Conservation (phyloP, 2,888 invertebrate genomes). For the Arrhopalites spinosus region DNA sequence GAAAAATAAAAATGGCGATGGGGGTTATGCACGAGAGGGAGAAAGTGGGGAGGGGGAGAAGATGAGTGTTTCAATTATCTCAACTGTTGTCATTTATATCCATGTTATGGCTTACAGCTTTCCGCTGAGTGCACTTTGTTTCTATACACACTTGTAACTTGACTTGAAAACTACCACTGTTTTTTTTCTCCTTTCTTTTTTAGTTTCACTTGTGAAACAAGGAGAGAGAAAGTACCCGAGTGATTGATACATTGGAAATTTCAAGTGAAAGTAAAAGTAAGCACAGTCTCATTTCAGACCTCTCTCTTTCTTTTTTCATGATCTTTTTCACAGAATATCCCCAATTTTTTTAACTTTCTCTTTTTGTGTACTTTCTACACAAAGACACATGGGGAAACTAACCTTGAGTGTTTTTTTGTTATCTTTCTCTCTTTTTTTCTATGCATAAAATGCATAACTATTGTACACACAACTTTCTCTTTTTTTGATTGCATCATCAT, state of each 20-base stretch:
- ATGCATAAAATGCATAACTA: neutral
- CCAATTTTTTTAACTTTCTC: no score
- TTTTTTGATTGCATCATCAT: conserved; percentile 21
- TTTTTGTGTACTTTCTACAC: neutral
- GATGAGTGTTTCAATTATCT: neutral
- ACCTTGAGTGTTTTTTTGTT: neutral
- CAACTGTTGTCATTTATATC: conserved; percentile 30
- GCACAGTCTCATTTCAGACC: neutral
- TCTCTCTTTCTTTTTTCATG: neutral
- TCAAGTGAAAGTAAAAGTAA: conserved; percentile 9
- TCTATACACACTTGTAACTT: conserved; percentile 8
- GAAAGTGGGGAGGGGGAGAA: neutral
- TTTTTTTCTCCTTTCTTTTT: neutral
- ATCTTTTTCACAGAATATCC: no score
- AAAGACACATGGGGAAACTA: neutral
- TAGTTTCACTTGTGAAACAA: conserved; percentile 7
- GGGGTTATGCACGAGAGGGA: no score
- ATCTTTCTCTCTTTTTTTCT: neutral
- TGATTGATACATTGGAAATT: conserved; percentile 34
- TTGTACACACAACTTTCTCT: conserved; percentile 3
- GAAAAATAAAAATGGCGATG: no score
- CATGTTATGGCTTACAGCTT: conserved; percentile 29
- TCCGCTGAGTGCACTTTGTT: conserved; percentile 36
- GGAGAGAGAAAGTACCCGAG: conserved; percentile 17
- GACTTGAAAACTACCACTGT: conserved; percentile 10